Evolutionary conservation across 2,113 vertebrate species (phyloP), one percentile per base, ranked within the genome.

Genomic region (Tapirus terrestris): DNA sequence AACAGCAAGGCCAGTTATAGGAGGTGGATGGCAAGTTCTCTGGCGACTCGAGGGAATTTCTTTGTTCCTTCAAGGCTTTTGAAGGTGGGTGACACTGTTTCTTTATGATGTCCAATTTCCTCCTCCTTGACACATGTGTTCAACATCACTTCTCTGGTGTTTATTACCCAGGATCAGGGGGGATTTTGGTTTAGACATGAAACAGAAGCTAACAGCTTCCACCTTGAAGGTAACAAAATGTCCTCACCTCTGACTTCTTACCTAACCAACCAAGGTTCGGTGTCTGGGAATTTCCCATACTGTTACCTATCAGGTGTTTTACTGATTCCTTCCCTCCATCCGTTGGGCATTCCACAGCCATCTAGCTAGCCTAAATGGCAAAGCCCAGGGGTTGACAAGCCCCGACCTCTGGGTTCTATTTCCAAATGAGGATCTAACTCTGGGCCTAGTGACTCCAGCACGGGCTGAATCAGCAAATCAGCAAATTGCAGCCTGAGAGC

Each of bases 101-200:
- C 33, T 33, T 33, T 27, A 9, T 2, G 18, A 36, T 6, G 12
- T 16, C n/a, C 48, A 4, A 14, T 4, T 77, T 63, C 76, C 36
- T 63, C 33, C 25, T 80, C 48, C 67, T 48, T 4, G 6, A n/a
- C 16, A 14, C 31, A 2, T 0, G 0, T 1, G 18, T 48, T 65
- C 25, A 6, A 11, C 18, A 27, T 25, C 39, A 17, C 29, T 14
- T 45, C 56, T n/a, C 77, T 63, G 76, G 81, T 63, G 29, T 27
- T 21, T 51, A 61, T 18, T 5, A 56, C 39, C 48, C 20, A 48
- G 72, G 58, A 39, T 9, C 56, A 1, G 23, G 12, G 33, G 1
- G 45, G 13, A 18, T 23, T 58, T n/a, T 2, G 48, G 58, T 84
- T 48, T 31, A 18, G 45, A 65, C 2, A 2, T 1, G 7, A 63